phyloP scores from a whole-genome alignment of 2,113 vertebrate species.

The Stomatorhinus ivindoensis region DNA sequence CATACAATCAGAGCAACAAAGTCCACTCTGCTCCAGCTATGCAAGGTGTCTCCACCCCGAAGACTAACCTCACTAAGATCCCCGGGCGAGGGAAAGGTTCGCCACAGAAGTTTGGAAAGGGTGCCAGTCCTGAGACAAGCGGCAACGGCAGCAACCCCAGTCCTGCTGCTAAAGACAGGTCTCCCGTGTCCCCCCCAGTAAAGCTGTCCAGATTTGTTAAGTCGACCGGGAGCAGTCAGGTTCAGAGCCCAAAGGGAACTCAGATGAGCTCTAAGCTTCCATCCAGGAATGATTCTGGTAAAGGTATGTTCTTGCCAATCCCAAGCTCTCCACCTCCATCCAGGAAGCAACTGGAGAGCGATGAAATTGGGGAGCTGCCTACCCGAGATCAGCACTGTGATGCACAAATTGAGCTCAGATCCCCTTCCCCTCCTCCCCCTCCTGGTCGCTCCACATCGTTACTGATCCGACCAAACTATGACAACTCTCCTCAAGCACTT shows the following conservation, averaged over 20 bases:
- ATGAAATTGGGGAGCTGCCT: constrained; percentile 56
- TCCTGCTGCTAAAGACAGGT: constrained; percentile 55
- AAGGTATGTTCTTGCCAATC: constrained; percentile 42
- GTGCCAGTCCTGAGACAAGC: constrained; percentile 34
- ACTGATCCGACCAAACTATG: constrained; percentile 66
- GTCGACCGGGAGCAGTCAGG: constrained; percentile 38
- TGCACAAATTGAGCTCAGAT: constrained; percentile 50
- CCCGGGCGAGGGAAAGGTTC: constrained; percentile 64
- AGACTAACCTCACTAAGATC: constrained; percentile 64
- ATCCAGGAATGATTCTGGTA: constrained; percentile 46
- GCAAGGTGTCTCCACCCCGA: constrained; percentile 46
- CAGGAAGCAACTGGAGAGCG: constrained; percentile 48
- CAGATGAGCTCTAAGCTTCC: constrained; percentile 42
- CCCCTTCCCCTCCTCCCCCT: constrained; percentile 66
- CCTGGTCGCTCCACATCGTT: constrained; percentile 77
- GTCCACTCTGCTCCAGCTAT: constrained; percentile 47
- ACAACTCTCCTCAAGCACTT: constrained; percentile 51
- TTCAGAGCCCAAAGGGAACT: constrained; percentile 48
- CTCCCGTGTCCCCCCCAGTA: constrained; percentile 53
- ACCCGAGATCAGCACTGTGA: constrained; percentile 65
- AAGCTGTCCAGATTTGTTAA: constrained; percentile 66
- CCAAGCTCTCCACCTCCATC: constrained; percentile 50
- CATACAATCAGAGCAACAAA: constrained; percentile 44
- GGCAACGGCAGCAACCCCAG: constrained; percentile 35
- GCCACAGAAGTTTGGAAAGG: constrained; percentile 57